Conservation (phyloP, 2,113 vertebrate genomes). For the Aptenodytes patagonicus region DNA sequence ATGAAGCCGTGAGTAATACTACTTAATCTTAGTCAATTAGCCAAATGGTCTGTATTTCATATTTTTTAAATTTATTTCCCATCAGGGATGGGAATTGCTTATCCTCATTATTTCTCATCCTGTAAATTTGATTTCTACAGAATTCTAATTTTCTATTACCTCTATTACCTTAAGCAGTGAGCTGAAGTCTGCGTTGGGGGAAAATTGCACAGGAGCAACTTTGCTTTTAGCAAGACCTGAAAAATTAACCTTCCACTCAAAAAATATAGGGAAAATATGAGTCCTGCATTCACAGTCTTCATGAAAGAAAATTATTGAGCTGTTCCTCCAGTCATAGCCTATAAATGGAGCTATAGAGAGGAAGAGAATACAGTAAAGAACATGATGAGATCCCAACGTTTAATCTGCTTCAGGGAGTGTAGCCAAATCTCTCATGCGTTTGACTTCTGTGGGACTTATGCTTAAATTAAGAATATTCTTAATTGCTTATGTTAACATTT, state of each 20-base stretch:
- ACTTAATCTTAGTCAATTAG: conserved; percentile 34
- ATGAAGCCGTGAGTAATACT: background rate
- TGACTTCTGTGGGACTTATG: background rate
- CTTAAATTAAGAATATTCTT: background rate
- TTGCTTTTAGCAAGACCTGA: background rate
- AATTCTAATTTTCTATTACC: conserved; percentile 2
- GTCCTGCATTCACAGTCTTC: background rate
- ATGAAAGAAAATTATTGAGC: background rate
- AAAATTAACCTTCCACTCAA: background rate
- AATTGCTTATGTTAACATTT: background rate
- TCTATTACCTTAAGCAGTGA: background rate
- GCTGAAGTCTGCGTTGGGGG: background rate
- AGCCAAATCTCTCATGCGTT: background rate
- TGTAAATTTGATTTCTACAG: background rate
- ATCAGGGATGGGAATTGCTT: background rate
- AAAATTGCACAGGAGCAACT: background rate
- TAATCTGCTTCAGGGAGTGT: background rate
- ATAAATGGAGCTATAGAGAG: background rate
- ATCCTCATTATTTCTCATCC: background rate
- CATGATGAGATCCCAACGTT: background rate
- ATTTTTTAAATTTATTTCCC: background rate
- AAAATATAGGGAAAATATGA: background rate
- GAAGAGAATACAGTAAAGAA: background rate
- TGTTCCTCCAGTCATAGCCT: background rate
- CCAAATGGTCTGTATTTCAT: background rate